Evolutionary conservation across 2,797 vertebrate species (phyloP).

Genomic region (Micrastur ruficollis): DNA sequence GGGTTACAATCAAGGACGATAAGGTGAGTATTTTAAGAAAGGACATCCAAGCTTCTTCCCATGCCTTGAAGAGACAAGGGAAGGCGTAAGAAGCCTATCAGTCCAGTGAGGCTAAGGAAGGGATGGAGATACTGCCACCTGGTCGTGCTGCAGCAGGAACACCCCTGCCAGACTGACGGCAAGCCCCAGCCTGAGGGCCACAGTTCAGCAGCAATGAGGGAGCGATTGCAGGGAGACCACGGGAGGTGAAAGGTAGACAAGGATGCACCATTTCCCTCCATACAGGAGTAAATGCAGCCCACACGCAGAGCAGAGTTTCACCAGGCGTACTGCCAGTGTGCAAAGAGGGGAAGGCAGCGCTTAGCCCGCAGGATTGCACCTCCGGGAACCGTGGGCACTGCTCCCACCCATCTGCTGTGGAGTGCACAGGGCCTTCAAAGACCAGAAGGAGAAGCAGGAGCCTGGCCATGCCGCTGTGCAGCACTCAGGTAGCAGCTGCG

Average conservation of each 20-base stretch:
- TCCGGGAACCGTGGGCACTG: rapidly evolving
- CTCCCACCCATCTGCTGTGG: background rate
- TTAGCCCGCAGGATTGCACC: background rate
- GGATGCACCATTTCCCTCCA: background rate
- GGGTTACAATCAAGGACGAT: background rate
- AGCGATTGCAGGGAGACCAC: background rate
- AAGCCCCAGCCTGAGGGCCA: background rate
- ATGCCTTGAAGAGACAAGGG: background rate
- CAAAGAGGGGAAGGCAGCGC: background rate
- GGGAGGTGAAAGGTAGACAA: background rate
- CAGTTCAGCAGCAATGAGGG: rapidly evolving
- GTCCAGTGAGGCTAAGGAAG: background rate
- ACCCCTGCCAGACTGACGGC: rapidly evolving
- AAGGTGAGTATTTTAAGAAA: background rate
- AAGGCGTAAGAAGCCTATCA: background rate
- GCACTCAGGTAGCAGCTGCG: background rate
- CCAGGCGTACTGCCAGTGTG: rapidly evolving
- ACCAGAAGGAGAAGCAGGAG: background rate
- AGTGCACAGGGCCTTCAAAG: background rate
- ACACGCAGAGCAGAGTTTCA: background rate
- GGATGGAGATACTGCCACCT: background rate
- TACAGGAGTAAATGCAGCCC: rapidly evolving
- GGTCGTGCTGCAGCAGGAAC: background rate
- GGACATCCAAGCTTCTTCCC: background rate
- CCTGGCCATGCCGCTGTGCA: rapidly evolving